Evolutionary conservation across 2,797 vertebrate species (phyloP).

Genomic region (Sorex maritimensis): DNA sequence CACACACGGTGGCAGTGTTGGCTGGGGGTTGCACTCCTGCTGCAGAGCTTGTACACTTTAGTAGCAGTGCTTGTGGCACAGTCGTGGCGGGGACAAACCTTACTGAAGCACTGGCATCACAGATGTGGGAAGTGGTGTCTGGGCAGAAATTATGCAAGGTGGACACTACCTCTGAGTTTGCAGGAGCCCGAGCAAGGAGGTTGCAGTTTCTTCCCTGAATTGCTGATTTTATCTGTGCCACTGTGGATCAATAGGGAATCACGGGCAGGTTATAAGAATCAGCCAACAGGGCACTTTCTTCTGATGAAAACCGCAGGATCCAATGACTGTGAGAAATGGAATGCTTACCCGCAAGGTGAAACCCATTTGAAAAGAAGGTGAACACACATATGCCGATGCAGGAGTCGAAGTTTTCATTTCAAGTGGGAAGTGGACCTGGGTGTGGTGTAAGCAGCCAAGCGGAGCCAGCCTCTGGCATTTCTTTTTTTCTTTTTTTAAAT

Average conservation of each 20-base stretch:
- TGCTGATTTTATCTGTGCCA: not conserved
- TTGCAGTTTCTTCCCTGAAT: conserved; percentile 22
- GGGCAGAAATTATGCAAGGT: too few species aligned
- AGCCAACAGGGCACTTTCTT: not conserved
- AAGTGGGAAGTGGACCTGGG: not conserved
- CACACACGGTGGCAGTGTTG: too few species aligned
- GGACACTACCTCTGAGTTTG: too few species aligned
- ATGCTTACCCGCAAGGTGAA: not conserved
- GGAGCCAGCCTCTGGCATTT: not conserved
- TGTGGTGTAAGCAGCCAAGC: not conserved
- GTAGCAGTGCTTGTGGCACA: too few species aligned
- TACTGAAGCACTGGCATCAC: too few species aligned
- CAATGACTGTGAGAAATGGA: not conserved
- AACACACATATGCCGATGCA: not conserved
- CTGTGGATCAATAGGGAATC: not conserved
- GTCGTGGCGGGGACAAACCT: too few species aligned
- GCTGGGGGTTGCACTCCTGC: too few species aligned
- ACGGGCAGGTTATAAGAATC: not conserved
- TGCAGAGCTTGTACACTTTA: too few species aligned
- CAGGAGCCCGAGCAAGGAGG: not conserved
- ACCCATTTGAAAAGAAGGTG: not conserved
- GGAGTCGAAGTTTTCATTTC: conserved; percentile 29
- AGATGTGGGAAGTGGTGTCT: too few species aligned
- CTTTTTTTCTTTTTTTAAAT: too few species aligned
- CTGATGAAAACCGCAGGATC: not conserved